Evolutionary conservation across 2,113 vertebrate species (phyloP), one percentile per base, ranked within the genome.

Genomic region (Hylia prasina): DNA sequence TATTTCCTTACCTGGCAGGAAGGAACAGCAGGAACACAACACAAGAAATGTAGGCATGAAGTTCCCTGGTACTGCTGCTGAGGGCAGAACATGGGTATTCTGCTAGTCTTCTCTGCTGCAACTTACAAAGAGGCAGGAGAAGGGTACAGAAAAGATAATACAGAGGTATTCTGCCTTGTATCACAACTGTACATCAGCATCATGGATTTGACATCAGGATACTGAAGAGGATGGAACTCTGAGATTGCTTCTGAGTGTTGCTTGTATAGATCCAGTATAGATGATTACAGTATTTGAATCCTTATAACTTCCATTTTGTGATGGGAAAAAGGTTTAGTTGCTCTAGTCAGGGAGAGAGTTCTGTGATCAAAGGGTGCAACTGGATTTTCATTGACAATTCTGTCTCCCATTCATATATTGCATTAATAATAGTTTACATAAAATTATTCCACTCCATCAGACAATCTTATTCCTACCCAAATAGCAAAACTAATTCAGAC

Each of bases 381-480:
- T 78, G 79, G 35, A 44, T 58, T 60, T 78, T 75, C 82, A 92
- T 44, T 89, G 71, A 84, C 72, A 75, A 51, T 39, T 73, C 47
- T 83, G 19, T 54, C 84, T 89, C 39, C 69, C 61, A 93, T 87
- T 94, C 82, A 82, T 60, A 54, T 76, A 83, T 64, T 84, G 11
- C 57, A 78, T 56, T 82, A 84, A 51, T 61, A 8, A 7, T 76
- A 68, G 56, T 47, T 75, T 68, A 61, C 35, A 75, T 37, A 24
- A 89, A 89, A 92, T 83, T 40, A 56, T 73, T 94, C 63, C 27
- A 47, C 79, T 87, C 28, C 69, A 88, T 95, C 84, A 92, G 73
- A 93, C 40, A 13, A 90, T 89, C 57, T 39, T 50, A 66, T 78
- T 96, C 60, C 39, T 87, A 72, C n/a, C 76, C 93, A 96, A 91